phyloP scores from a whole-genome alignment of 1,140 invertebrate species.

The Drosophila rhopaloa region DNA sequence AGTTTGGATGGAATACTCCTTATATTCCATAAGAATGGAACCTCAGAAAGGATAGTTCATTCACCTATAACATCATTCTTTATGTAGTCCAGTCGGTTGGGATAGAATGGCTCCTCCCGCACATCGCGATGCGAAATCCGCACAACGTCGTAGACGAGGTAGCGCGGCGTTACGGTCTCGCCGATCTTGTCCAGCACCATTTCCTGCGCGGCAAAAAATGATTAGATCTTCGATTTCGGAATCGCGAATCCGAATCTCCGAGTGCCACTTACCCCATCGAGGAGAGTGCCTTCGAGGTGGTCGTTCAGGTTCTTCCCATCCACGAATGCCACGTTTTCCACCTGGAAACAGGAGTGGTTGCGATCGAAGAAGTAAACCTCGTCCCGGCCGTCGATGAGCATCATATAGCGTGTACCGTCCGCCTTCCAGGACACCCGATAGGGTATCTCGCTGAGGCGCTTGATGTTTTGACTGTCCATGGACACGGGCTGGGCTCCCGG shows the following conservation, averaged over 20 bases:
- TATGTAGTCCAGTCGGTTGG: constrained; percentile 91
- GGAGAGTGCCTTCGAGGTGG: constrained; percentile 92
- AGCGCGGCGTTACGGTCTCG: constrained; percentile 91
- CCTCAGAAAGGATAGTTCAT: background rate
- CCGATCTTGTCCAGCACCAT: constrained; percentile 96
- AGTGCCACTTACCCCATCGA: constrained; percentile 90
- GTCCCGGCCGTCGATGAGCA: constrained; percentile 94
- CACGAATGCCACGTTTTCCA: constrained; percentile 92
- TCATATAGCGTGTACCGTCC: constrained; percentile 98
- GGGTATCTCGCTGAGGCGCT: constrained; percentile 90
- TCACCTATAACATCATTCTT: constrained; percentile 88
- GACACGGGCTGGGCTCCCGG: constrained; percentile 99
- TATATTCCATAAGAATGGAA: no score
- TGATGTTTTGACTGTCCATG: constrained; percentile 95
- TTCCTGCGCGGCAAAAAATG: constrained; percentile 86
- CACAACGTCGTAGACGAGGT: constrained; percentile 98
- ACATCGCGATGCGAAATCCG: constrained; percentile 93
- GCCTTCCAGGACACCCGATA: constrained; percentile 99
- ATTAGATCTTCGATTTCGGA: no score
- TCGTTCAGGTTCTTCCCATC: constrained; percentile 89
- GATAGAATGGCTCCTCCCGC: constrained; percentile 90
- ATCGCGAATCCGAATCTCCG: background rate
- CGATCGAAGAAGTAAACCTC: constrained; percentile 97
- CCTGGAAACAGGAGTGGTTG: constrained; percentile 97
- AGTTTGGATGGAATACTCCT: no score